Percentiles rank a stretch among this genome's conserved stretches.
Conservation (phyloP, 2,888 invertebrate species). For the Ormyrus labotus region DNA sequence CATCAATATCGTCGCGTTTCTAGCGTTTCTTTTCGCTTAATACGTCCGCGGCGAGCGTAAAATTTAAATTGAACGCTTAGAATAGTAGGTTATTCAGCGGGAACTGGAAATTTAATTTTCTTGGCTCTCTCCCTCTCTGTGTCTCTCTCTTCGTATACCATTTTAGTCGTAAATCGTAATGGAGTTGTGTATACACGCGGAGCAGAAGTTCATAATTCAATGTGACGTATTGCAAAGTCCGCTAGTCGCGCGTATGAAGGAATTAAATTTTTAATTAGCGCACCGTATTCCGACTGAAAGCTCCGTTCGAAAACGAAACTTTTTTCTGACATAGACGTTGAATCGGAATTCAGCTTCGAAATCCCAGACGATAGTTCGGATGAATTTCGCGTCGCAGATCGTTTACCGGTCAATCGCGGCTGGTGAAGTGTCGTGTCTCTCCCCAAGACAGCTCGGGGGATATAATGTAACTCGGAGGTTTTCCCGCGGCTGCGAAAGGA, state of each 20-base stretch:
- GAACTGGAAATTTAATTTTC: constrained; percentile 21
- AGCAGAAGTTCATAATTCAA: not conserved
- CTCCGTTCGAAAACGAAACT: no score
- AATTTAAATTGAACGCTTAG: constrained; percentile 15
- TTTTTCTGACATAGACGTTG: no score
- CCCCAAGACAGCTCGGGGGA: no score
- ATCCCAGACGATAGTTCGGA: no score
- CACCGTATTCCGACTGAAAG: not conserved
- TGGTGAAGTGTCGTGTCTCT: no score
- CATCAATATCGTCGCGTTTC: constrained; percentile 3
- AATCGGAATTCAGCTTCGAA: no score
- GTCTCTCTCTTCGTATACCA: no score
- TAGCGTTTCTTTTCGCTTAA: not conserved
- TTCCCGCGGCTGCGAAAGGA: no score
- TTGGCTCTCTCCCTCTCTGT: not conserved
- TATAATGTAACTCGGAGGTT: no score
- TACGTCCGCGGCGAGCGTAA: not conserved
- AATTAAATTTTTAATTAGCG: constrained; percentile 32
- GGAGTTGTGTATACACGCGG: not conserved
- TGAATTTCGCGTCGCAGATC: not conserved
- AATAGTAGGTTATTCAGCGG: not conserved
- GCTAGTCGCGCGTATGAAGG: not conserved
- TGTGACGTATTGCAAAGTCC: not conserved
- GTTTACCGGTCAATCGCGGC: constrained; percentile 37
- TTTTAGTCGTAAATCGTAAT: constrained; percentile 2